Percentiles rank a stretch among this genome's conserved stretches.
Conservation (phyloP, 2,888 invertebrate genomes). For the Myopa testacea region DNA sequence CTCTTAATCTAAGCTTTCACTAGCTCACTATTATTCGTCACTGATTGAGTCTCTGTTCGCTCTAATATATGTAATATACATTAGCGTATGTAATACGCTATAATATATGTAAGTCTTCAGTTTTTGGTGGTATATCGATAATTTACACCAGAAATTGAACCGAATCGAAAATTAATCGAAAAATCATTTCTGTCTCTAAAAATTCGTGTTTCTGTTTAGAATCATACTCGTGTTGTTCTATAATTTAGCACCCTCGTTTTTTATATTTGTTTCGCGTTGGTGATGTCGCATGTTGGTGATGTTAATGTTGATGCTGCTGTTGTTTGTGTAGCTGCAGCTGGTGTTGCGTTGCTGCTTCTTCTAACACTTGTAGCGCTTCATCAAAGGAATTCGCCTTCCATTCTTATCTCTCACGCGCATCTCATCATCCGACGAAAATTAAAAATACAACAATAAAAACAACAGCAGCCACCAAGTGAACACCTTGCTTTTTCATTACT, state of each 20-base stretch:
- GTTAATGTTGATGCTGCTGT: constrained; percentile 41
- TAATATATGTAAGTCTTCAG: no score
- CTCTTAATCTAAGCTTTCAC: no score
- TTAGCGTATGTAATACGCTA: no score
- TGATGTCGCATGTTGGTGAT: constrained; percentile 37
- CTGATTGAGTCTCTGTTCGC: no score
- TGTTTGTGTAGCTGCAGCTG: constrained; percentile 33
- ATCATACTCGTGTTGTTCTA: background rate
- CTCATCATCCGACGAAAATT: constrained; percentile 5
- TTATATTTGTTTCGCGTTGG: constrained; percentile 41
- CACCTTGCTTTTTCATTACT: constrained; percentile 26
- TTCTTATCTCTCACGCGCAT: constrained; percentile 26
- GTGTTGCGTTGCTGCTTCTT: background rate
- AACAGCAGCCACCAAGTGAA: background rate
- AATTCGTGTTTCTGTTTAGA: background rate
- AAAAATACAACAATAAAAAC: background rate
- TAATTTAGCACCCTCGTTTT: constrained; percentile 22
- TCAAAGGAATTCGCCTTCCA: constrained; percentile 26
- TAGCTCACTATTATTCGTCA: no score
- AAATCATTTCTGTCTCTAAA: background rate
- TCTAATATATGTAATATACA: no score
- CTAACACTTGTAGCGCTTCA: constrained; percentile 27
- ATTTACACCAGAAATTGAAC: no score
- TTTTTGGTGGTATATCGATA: no score
- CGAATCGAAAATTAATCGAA: background rate